Base-by-base conservation (phyloP, 2,888 invertebrate genomes). In the Plebejus argus region DNA sequence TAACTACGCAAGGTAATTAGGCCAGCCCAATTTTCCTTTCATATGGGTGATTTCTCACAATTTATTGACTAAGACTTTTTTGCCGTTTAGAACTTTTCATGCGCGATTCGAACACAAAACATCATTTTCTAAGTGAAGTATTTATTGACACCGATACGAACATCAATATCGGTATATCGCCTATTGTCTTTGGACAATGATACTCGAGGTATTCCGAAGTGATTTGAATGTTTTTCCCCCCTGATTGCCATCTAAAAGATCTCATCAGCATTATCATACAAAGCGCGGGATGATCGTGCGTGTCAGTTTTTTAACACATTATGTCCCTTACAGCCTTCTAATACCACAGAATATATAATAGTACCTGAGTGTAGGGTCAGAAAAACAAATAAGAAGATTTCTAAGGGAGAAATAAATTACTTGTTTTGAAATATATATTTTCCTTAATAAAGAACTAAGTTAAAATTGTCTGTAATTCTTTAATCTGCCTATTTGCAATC, bases 111-210 rank as follows among this genome's bases (percentile, higher is more conserved):
- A 4, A 15, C 56, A 56, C 35, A n/a, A n/a, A 12, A 49, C 66
- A 33, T 53, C 70, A 23, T 77, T 78, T 45, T 33, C 53, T 66
- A 77, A 75, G 76, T 78, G 78, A 79, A 77, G 76, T 76, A 78
- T 79, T 77, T 78, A 77, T 77, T 85, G 86, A 85, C 85, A 87
- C 86, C 82, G 85, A 88, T 87, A 85, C 82, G 82, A 84, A 81
- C 86, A 87, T 87, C 85, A 85, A 87, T 88, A 84, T 87, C 83
- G 87, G 84, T 87, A 85, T 86, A 90, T 88, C 84, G 82, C 85
- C 90, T 87, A 90, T 90, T 90, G 90, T 90, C 85, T 83, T 79
- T 78, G 78, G 80, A 85, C 86, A 87, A 81, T 82, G 84, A 83
- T 83, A 87, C 88, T 84, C 83, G 81, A 82, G 81, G 81, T 80